Evolutionary conservation across 2,797 vertebrate genomes (phyloP), one percentile per base, ranked within the genome.

Genomic region (Tenualosa ilisha): DNA sequence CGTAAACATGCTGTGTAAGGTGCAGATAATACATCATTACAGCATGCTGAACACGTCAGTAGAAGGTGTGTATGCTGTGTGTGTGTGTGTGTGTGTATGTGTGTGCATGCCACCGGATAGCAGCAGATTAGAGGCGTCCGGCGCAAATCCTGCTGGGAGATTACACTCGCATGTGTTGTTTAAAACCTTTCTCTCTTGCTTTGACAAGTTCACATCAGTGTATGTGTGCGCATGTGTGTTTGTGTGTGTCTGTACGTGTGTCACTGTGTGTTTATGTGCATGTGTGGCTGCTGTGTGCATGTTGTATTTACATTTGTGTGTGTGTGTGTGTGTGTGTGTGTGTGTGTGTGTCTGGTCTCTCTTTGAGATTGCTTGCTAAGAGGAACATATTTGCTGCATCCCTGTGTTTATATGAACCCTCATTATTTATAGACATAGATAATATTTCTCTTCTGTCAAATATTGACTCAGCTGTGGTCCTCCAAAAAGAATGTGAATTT

Each of bases 1-100:
- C 91, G 91, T 89, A 86, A 92, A 93, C 90, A 7, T 65, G 9
- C 6, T 0, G 11, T 24, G 24, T 24, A 24, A 65, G 63, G 26
- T 11, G 12, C 63, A 65, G 24, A 65, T 65, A 65, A 65, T 31
- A 24, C 63, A 90, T 91, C 91, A 93, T 93, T 92, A 93, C 88
- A 86, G 90, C 43, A 87, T 22, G 20, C 15, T 59, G 53, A 43
- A 63, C 24, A 24, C 61, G 24, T 9, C n/a, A 26, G 3, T 24
- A 8, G 61, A 8, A 24, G n/a, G 24, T 65, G 59, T 61, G 22
- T 61, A 22, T 61, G 59, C 31, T 61, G 59, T 61, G 59, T n/a
- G 59, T 61, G 22, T 59, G 56, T 59, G 56, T 59, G 56, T 59
- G 56, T 59, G 56, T 59, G 56, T 59, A 20, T 59, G 56, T 26